phyloP scores from a whole-genome alignment of 2,797 vertebrate genomes.

The Intellagama lesueurii region DNA sequence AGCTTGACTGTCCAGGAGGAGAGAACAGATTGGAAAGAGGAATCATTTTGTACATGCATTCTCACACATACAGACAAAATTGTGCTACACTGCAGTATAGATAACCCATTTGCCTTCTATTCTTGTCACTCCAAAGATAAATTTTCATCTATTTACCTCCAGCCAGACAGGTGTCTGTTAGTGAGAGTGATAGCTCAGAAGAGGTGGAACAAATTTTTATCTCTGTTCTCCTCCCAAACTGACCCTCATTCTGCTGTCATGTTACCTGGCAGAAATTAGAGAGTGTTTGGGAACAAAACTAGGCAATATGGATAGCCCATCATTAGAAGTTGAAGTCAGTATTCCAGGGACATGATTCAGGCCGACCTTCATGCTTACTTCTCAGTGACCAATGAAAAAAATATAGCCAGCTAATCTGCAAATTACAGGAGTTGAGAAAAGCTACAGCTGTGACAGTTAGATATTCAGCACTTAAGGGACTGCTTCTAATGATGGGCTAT shows the following conservation, averaged over 20 bases:
- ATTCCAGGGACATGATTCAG: no score
- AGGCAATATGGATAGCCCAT: no score
- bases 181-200: not conserved
- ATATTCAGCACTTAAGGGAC: no score
- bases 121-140: not conserved
- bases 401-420: no score
- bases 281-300: not conserved
- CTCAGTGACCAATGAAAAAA: no score
- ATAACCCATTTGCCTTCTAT: not conserved
- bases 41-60: not conserved
- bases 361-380: no score
- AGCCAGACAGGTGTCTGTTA: not conserved
- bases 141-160: not conserved
- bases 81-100: not conserved
- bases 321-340: no score
- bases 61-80: not conserved
- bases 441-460: no score
- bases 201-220: not conserved
- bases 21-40: not conserved
- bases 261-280: not conserved
- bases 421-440: no score
- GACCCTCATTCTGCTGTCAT: not conserved
- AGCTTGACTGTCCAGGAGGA: no score
- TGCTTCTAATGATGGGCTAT: no score
- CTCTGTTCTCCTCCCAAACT: not conserved